Conservation (phyloP, 2,113 vertebrate species). For the Poeciliopsis prolifica region DNA sequence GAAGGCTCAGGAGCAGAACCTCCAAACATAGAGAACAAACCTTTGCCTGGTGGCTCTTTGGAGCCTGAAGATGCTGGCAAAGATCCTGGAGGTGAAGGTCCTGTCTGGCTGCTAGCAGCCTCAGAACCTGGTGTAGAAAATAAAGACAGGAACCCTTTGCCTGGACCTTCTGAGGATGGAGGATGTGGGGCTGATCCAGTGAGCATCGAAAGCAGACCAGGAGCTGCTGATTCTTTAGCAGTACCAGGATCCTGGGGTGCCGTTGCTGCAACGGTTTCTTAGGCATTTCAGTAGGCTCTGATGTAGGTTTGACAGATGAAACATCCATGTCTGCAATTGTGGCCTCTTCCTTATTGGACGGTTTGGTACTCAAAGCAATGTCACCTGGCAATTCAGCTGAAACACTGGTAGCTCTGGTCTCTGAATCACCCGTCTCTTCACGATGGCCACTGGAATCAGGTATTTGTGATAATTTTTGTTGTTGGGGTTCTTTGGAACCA, state of each 20-base stretch:
- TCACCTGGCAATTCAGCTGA: conserved; percentile 20
- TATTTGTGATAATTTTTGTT: conserved; percentile 34
- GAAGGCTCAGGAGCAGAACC: conserved; percentile 54
- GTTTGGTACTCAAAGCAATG: conserved; percentile 1
- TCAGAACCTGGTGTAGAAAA: conserved; percentile 70
- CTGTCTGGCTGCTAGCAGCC: conserved; percentile 15
- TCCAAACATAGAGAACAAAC: conserved; percentile 69
- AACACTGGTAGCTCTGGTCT: conserved; percentile 38
- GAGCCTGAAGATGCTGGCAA: conserved; percentile 25
- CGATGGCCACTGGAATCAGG: conserved; percentile 33
- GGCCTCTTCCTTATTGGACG: conserved; percentile 1
- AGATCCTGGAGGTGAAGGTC: conserved; percentile 18
- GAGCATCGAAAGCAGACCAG: conserved; percentile 36
- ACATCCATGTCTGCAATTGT: conserved; percentile 18
- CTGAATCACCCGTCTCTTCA: conserved; percentile 55
- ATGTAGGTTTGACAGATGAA: conserved; percentile 16
- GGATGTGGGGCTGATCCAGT: conserved; percentile 45
- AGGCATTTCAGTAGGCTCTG: conserved; percentile 10
- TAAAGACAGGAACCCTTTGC: conserved; percentile 83
- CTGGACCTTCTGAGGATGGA: conserved; percentile 44
- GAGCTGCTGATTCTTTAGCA: conserved; percentile 32
- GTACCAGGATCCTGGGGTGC: conserved; percentile 15
- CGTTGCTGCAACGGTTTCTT: conserved; percentile 34
- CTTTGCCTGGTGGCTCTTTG: conserved; percentile 53
- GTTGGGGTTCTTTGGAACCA: conserved; percentile 31